These are phyloP conservation scores for Cistogaster globosa DNA, from an alignment of 2,888 invertebrate genomes.

Conservation along the genomic window DNA sequence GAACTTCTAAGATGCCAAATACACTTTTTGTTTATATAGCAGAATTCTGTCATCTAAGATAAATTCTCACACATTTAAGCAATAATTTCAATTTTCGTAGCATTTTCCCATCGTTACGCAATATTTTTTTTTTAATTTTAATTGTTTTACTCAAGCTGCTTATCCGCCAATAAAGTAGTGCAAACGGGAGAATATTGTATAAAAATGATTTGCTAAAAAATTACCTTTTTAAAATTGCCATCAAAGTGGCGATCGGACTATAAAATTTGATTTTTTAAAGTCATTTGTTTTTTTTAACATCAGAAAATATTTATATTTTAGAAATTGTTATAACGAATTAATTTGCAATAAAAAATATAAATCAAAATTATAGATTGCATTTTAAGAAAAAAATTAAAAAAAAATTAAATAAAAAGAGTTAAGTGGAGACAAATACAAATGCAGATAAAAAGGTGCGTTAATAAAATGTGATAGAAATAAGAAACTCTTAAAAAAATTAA, in stretches of 20 bases:
- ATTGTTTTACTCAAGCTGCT: constrained; percentile 53
- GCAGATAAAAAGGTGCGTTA: constrained; percentile 79
- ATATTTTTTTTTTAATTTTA: not conserved
- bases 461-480: constrained; percentile 74
- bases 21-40: too few species aligned
- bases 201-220: constrained; percentile 78
- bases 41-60: not conserved
- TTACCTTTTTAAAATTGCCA: constrained; percentile 97
- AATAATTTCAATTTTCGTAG: not conserved
- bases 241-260: constrained; percentile 97
- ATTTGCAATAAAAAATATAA: constrained; percentile 54
- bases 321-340: not conserved
- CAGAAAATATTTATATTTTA: not conserved
- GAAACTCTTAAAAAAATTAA: constrained; percentile 19
- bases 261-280: constrained; percentile 26
- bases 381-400: constrained; percentile 61
- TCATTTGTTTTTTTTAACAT: constrained; percentile 41
- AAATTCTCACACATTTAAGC: not conserved
- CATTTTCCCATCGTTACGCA: not conserved
- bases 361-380: constrained; percentile 44
- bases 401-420: constrained; percentile 63
- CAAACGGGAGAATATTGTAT: constrained; percentile 28
- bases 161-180: constrained; percentile 52
- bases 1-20: too few species aligned
- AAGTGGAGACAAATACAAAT: constrained; percentile 76